Evolutionary conservation across 2,888 invertebrate species (phyloP).

Genomic region (Plebejus melissa): DNA sequence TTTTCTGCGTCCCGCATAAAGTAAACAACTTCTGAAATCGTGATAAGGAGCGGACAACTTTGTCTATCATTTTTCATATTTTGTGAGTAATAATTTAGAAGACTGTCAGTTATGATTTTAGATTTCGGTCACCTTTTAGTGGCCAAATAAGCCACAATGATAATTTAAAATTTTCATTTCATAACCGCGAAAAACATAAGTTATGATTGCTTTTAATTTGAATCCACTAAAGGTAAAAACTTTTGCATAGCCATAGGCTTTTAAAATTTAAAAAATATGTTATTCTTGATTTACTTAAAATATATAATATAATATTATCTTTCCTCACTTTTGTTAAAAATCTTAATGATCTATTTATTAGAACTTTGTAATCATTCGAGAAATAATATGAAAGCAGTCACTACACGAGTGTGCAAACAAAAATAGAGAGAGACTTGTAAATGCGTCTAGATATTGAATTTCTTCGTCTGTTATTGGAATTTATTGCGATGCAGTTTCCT

Average conservation of each 20-base stretch:
- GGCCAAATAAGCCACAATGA: neutral
- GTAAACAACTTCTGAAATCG: conserved; percentile 9
- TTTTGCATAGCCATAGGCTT: neutral
- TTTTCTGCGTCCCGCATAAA: neutral
- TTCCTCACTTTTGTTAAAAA: neutral
- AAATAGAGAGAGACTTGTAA: neutral
- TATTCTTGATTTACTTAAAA: neutral
- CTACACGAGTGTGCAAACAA: conserved; percentile 3
- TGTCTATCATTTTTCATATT: neutral
- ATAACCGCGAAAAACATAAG: neutral
- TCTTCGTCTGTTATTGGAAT: conserved; percentile 48
- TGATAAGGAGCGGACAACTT: neutral
- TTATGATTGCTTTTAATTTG: neutral
- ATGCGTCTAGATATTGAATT: conserved; percentile 48
- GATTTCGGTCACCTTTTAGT: neutral
- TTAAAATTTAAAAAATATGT: neutral
- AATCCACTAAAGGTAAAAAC: neutral
- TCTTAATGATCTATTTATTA: neutral
- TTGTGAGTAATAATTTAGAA: neutral
- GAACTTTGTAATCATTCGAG: neutral
- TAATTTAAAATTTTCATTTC: neutral
- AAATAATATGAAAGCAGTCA: neutral
- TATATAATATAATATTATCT: neutral
- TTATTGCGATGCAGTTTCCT: conserved; percentile 43
- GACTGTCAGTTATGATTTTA: neutral